Evolutionary conservation across 2,797 vertebrate genomes (phyloP), one percentile per base, ranked within the genome.

Genomic region (Aldrovandia affinis): DNA sequence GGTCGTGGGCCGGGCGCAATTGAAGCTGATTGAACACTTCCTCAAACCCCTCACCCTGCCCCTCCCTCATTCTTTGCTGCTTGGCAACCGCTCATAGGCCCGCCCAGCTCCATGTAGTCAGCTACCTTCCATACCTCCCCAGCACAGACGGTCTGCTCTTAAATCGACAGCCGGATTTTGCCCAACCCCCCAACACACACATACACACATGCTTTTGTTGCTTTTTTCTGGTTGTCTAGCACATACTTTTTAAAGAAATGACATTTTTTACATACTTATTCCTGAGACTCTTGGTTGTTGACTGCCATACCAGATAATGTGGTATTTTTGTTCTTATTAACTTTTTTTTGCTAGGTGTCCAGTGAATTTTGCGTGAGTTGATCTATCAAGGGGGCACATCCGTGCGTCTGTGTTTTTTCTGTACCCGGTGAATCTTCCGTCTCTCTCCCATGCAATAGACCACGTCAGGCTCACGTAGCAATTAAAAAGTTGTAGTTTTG

Each of bases 111-210:
- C 84, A 83, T 85, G 78, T 81, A 81, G 84, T 87, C 89, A 88
- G 89, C 90, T 90, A 83, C 86, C 82, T 88, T 81, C 28, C 61
- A 70, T 54, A 82, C 54, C 10, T 83, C 87, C 86, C 90, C 89
- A 91, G 88, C 85, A 85, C 88, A 81, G 3, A 85, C 87, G 82
- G 80, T 89, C 85, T 79, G 59, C 86, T 89, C 87, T 85, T 89
- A 83, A 81, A 47, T 50, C 83, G 82, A 86, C 87, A 89, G 88
- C 89, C 89, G 87, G 88, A 25, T 68, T 33, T 61, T 61, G 57
- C 57, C 57, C 63, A 33, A 63, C 68, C 59, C 22, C 61, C 39
- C 36, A 36, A 8, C 68, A 30, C 9, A 77, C 54, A 44, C 44
- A 44, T 33, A 80, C 80, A 84, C 30, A 73, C 77, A 33, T 50